phyloP scores from a whole-genome alignment of 2,113 vertebrate genomes.

The Gavialis gangeticus region DNA sequence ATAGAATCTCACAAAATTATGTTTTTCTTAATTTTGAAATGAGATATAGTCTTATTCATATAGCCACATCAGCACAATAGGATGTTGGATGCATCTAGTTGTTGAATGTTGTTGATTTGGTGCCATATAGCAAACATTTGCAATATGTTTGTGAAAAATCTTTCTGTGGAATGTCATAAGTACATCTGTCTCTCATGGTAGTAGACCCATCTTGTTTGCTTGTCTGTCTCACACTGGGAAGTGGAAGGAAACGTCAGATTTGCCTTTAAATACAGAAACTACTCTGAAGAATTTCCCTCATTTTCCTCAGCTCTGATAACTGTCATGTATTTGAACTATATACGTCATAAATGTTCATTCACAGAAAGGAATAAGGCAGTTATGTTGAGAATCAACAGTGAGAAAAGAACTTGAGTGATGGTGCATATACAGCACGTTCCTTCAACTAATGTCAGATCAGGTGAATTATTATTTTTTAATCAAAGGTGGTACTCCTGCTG shows the following conservation, averaged over 20 bases:
- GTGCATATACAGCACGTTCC: not conserved
- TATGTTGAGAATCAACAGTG: fast-evolving
- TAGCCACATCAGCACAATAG: not conserved
- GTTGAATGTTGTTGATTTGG: not conserved
- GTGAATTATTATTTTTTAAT: not conserved
- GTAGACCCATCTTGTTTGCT: not conserved
- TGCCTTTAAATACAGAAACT: fast-evolving
- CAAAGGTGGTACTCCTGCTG: not conserved
- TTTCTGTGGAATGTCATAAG: not conserved
- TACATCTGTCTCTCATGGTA: not conserved
- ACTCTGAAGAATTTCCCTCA: not conserved
- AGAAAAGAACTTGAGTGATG: not conserved
- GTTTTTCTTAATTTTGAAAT: not conserved
- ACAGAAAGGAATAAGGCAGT: not conserved
- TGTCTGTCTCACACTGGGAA: not conserved
- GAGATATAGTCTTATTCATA: fast-evolving
- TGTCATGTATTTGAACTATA: not conserved
- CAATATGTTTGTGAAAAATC: fast-evolving
- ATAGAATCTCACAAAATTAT: fast-evolving
- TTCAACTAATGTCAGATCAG: not conserved
- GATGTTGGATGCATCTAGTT: not conserved
- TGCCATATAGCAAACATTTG: not conserved
- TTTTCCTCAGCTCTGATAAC: fast-evolving
- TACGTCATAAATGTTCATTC: fast-evolving
- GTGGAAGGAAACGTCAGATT: fast-evolving